Percentiles rank a stretch among this genome's conserved stretches.
Evolutionary conservation across 2,797 vertebrate genomes (phyloP).

Genomic region (Gephyroberyx darwinii): DNA sequence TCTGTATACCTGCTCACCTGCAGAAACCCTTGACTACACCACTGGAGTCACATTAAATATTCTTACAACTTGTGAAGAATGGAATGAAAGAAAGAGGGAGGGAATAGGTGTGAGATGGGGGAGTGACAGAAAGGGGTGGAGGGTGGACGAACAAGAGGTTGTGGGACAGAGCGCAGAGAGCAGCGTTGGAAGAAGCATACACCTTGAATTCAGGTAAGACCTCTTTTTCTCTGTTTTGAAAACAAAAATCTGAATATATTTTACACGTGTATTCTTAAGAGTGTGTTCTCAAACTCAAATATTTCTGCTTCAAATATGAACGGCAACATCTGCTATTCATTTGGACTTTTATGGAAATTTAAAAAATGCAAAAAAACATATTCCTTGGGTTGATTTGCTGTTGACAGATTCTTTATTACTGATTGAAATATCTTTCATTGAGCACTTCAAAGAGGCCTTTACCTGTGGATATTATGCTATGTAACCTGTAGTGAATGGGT

Average conservation of each 20-base stretch:
- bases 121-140: constrained; percentile 44
- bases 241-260: too few relatives aligned
- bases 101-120: constrained; percentile 32
- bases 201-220: constrained; percentile 65
- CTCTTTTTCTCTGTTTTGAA: background rate
- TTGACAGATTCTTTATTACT: background rate
- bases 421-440: constrained; percentile 1
- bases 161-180: constrained; percentile 51
- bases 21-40: background rate
- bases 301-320: background rate
- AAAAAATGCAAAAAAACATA: background rate
- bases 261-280: background rate
- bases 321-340: background rate
- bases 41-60: background rate
- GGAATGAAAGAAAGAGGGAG: constrained; percentile 35
- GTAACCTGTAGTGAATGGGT: constrained; percentile 27
- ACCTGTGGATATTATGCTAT: constrained; percentile 20
- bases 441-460: constrained; percentile 28
- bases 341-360: background rate
- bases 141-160: constrained; percentile 27
- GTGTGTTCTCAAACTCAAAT: background rate
- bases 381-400: background rate
- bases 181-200: constrained; percentile 33
- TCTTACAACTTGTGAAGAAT: constrained; percentile 17
- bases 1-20: background rate